Conservation (phyloP, 2,888 invertebrate genomes). For the Punctoribates punctum region DNA sequence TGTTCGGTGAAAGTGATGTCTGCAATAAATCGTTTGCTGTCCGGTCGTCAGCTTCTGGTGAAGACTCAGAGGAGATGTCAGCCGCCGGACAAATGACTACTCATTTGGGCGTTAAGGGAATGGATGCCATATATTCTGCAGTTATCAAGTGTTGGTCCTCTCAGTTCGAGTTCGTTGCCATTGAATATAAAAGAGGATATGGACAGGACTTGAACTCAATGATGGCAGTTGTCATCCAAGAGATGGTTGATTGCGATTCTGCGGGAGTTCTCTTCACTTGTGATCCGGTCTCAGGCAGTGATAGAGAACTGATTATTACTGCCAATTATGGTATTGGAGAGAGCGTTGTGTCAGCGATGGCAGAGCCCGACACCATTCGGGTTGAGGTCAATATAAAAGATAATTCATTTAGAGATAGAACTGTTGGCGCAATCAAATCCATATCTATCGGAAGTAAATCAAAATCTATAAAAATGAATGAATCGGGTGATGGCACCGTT, state of each 20-base stretch:
- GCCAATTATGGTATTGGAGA: constrained; percentile 67
- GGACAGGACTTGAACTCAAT: constrained; percentile 53
- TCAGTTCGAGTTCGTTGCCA: constrained; percentile 37
- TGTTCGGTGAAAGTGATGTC: neutral
- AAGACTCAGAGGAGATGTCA: constrained; percentile 44
- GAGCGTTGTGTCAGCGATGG: constrained; percentile 35
- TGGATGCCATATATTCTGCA: constrained; percentile 7
- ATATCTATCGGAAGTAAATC: constrained; percentile 38
- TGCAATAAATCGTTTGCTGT: constrained; percentile 35
- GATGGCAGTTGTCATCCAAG: constrained; percentile 77
- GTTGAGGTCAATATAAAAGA: constrained; percentile 52
- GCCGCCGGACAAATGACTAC: constrained; percentile 43
- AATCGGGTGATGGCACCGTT: neutral
- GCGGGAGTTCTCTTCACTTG: constrained; percentile 75
- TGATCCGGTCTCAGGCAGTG: constrained; percentile 69
- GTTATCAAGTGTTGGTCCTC: constrained; percentile 43
- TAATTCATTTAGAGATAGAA: neutral
- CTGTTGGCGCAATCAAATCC: constrained; percentile 1
- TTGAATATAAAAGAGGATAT: constrained; percentile 40
- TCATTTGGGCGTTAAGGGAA: constrained; percentile 34
- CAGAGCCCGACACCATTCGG: constrained; percentile 41
- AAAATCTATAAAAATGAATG: neutral
- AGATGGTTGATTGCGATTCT: constrained; percentile 65
- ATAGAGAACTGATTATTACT: constrained; percentile 65
- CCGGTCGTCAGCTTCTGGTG: constrained; percentile 41